Percentiles rank a stretch among this genome's conserved stretches.
phyloP scores from a whole-genome alignment of 2,888 invertebrate genomes.

The Digitonthophagus gazella region DNA sequence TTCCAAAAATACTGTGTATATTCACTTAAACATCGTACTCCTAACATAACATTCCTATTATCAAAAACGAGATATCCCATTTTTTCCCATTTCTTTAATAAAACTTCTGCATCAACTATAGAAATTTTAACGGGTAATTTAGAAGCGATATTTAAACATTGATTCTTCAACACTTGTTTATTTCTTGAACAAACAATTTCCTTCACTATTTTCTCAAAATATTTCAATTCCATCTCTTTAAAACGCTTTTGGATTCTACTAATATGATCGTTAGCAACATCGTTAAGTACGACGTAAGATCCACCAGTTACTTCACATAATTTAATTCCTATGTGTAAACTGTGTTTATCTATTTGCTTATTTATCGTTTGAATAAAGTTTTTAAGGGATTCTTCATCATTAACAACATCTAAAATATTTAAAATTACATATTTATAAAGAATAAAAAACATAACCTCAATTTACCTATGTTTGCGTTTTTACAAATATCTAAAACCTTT shows the following conservation, averaged over 20 bases:
- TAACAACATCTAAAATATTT: conserved; percentile 17
- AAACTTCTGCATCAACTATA: conserved; percentile 39
- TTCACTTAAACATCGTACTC: conserved; percentile 42
- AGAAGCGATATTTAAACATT: conserved; percentile 41
- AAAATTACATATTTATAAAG: not conserved
- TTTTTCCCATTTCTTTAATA: conserved; percentile 39
- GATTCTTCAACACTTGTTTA: conserved; percentile 37
- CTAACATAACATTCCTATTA: conserved; percentile 40
- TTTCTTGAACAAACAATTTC: conserved; percentile 40
- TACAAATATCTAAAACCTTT: conserved; percentile 19
- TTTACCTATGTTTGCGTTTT: conserved; percentile 20
- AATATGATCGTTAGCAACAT: conserved; percentile 42
- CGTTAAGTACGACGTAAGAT: conserved; percentile 38
- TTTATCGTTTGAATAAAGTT: conserved; percentile 39
- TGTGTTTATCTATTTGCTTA: conserved; percentile 39
- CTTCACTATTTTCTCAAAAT: conserved; percentile 43
- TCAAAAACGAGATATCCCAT: conserved; percentile 41
- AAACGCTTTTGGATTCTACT: conserved; percentile 39
- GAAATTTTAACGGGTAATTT: conserved; percentile 35
- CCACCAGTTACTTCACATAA: conserved; percentile 43
- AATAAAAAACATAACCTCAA: conserved; percentile 13
- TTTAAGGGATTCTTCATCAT: conserved; percentile 28
- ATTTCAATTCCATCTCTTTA: conserved; percentile 40
- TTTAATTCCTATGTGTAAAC: conserved; percentile 38
- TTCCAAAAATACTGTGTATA: conserved; percentile 41